Conservation (phyloP, 2,113 vertebrate genomes). For the Dendrocopos noguchii region DNA sequence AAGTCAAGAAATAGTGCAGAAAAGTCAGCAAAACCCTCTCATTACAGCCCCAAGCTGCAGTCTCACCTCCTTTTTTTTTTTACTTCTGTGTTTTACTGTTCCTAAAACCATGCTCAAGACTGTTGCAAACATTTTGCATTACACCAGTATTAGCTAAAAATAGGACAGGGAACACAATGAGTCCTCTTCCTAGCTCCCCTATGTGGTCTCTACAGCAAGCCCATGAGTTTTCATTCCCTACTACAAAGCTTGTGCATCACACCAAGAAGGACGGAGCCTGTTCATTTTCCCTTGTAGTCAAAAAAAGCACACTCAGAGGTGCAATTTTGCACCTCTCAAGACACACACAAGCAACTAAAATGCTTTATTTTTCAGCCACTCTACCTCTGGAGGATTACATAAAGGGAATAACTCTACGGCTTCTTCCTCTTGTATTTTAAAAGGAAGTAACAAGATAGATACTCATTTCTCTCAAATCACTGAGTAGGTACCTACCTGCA, state of each 20-base stretch:
- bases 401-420: not conserved
- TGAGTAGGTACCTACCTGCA: not conserved
- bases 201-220: not conserved
- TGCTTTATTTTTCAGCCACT: not conserved
- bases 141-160: not conserved
- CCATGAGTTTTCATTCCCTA: not conserved
- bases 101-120: not conserved
- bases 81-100: not conserved
- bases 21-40: not conserved
- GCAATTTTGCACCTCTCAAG: not conserved
- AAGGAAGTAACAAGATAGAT: not conserved
- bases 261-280: not conserved
- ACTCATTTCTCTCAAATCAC: not conserved
- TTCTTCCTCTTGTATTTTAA: not conserved
- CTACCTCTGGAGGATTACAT: not conserved
- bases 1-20: not conserved
- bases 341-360: accelerated
- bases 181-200: not conserved
- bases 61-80: too few species aligned
- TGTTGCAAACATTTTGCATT: not conserved
- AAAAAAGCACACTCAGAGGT: not conserved
- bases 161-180: not conserved
- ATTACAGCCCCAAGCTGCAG: not conserved
- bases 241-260: not conserved
- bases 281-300: not conserved